Conservation (phyloP, 2,888 invertebrate species). For the Microctonus aethiopoides region DNA sequence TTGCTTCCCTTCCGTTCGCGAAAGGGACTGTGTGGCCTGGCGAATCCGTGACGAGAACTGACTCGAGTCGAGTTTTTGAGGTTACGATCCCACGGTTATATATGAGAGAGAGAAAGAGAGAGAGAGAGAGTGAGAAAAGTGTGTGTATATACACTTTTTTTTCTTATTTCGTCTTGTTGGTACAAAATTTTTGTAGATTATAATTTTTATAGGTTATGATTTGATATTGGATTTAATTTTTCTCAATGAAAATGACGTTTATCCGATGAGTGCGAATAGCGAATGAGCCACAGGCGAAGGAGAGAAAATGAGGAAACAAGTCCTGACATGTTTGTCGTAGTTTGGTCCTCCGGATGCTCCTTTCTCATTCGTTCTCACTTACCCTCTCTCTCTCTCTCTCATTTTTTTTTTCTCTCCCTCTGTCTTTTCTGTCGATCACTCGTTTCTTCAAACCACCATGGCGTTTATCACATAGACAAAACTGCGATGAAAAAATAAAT, state of each 20-base stretch:
- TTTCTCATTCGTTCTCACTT: too few relatives aligned
- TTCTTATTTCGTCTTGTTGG: slow-evolving; percentile 28
- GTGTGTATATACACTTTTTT: slow-evolving; percentile 40
- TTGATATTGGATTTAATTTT: neutral
- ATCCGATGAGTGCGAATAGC: slow-evolving; percentile 18
- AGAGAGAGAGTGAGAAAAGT: neutral
- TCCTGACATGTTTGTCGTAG: slow-evolving; percentile 33
- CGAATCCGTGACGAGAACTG: slow-evolving; percentile 13
- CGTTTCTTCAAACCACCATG: slow-evolving; percentile 1
- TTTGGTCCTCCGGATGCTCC: slow-evolving; percentile 6
- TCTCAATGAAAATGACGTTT: slow-evolving; percentile 18
- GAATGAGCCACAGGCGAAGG: slow-evolving; percentile 4
- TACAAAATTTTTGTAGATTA: neutral
- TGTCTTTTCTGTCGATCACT: neutral
- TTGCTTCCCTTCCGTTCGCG: slow-evolving; percentile 12
- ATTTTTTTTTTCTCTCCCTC: neutral
- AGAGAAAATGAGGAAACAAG: slow-evolving; percentile 28
- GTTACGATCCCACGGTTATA: slow-evolving; percentile 15
- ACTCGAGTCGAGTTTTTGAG: slow-evolving; percentile 16
- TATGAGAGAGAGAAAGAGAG: neutral
- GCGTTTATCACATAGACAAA: neutral
- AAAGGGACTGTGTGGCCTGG: neutral
- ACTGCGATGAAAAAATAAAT: neutral
- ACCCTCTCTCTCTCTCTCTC: slow-evolving; percentile 21
- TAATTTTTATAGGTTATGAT: too few relatives aligned